phyloP scores from a whole-genome alignment of 2,888 invertebrate genomes.

The Stratiomys singularior region DNA sequence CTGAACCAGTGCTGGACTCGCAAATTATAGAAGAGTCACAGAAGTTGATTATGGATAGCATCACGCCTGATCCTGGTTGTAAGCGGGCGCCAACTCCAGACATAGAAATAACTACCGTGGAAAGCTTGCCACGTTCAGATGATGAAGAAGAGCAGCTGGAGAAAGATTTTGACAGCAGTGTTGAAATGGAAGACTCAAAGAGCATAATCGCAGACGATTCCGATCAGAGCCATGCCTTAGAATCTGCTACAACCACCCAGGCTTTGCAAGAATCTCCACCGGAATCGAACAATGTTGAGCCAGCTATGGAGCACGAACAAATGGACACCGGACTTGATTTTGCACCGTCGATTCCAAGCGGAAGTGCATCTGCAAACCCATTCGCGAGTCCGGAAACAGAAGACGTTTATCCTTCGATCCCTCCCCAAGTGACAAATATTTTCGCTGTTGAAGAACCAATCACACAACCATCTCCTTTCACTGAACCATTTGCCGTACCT shows the following conservation, averaged over 20 bases:
- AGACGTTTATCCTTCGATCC: slow-evolving; percentile 52
- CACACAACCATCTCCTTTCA: slow-evolving; percentile 51
- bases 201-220: slow-evolving; percentile 53
- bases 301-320: slow-evolving; percentile 58
- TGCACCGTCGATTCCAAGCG: slow-evolving; percentile 57
- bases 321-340: slow-evolving; percentile 64
- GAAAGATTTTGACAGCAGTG: slow-evolving; percentile 49
- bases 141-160: slow-evolving; percentile 61
- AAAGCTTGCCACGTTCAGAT: slow-evolving; percentile 63
- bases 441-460: slow-evolving; percentile 56
- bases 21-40: slow-evolving; percentile 31
- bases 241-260: slow-evolving; percentile 58
- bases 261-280: slow-evolving; percentile 22
- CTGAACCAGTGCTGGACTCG: slow-evolving; percentile 40
- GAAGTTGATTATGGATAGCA: slow-evolving; percentile 55
- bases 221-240: slow-evolving; percentile 60
- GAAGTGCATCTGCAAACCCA: slow-evolving; percentile 66
- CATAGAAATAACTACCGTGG: slow-evolving; percentile 65
- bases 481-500: slow-evolving; percentile 53
- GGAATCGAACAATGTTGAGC: slow-evolving; percentile 50
- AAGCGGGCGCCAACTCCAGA: slow-evolving; percentile 64
- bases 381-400: slow-evolving; percentile 66
- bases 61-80: slow-evolving; percentile 57
- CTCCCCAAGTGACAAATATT: slow-evolving; percentile 57
- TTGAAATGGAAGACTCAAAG: slow-evolving; percentile 49